A percentile compares a stretch with the other conserved stretches of the same genome.
phyloP scores from a whole-genome alignment of 2,113 vertebrate genomes.

The Seriola rivoliana region DNA sequence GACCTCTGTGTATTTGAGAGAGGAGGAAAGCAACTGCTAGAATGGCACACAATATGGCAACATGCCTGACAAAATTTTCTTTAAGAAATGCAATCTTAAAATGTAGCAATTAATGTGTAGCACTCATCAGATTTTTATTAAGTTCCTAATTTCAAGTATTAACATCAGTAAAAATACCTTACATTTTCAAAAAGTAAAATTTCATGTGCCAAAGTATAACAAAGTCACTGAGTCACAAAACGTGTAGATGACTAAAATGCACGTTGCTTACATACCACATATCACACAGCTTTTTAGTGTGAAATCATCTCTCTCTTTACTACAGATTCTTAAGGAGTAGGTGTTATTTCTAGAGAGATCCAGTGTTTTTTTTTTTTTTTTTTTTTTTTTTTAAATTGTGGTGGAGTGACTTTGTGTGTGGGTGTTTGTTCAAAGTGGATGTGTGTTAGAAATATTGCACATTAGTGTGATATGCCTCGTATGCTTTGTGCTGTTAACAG shows the following conservation, averaged over 20 bases:
- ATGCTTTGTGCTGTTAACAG: constrained; percentile 71
- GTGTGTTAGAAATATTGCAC: constrained; percentile 75
- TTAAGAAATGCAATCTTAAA: not conserved
- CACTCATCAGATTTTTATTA: constrained; percentile 2
- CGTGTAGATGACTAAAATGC: not conserved
- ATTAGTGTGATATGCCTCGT: constrained; percentile 76
- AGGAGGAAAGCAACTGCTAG: accelerated
- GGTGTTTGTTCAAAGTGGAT: constrained; percentile 74
- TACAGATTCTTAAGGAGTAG: constrained; percentile 38
- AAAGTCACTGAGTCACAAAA: not conserved
- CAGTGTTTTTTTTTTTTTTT: constrained; percentile 24
- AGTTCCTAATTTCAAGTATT: not conserved
- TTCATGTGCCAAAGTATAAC: constrained; percentile 33
- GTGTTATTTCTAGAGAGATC: constrained; percentile 39
- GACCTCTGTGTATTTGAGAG: constrained; percentile 47
- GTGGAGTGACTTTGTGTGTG: constrained; percentile 72
- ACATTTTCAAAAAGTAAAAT: not conserved
- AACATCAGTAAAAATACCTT: not conserved
- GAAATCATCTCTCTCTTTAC: constrained; percentile 9
- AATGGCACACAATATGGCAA: not conserved
- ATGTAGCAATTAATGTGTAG: constrained; percentile 29
- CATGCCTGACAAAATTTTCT: not conserved
- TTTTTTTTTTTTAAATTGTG: constrained; percentile 48
- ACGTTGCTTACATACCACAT: not conserved
- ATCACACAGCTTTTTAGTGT: not conserved